Evolutionary conservation across 1,140 invertebrate genomes (phyloP), one percentile per base, ranked within the genome.

Genomic region (Drepana arcuata): DNA sequence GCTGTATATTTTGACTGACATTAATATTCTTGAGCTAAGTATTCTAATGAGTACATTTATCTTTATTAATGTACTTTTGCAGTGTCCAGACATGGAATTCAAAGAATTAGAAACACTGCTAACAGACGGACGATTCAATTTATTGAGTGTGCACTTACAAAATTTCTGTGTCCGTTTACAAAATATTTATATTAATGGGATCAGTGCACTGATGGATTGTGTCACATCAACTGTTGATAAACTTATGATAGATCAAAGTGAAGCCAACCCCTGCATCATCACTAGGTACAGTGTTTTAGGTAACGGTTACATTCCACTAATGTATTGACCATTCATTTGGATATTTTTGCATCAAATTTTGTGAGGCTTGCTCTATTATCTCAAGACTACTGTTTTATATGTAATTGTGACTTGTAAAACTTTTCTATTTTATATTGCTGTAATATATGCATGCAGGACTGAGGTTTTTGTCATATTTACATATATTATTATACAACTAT

Each of bases 41-140:
- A n/a, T n/a, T n/a, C n/a, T n/a, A n/a, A n/a, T n/a, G n/a, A n/a
- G 31, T 33, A 28, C 31, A 25, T 14, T 31, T 29, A 24, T 30
- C 11, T 9, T 26, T 26, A 16, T 26, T 2, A 1, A 14, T 31
- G 29, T 7, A 16, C 13, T 43, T 28, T 60, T 65, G 14, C 38
- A 84, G 80, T 84, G 80, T 47, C 80, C 83, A 34, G 80, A 84
- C 51, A 75, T 84, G 68, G 80, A 84, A 34, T 84, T 84, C 33
- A 83, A 81, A 53, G 79, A 83, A 48, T 51, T 84, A 27, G 83
- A 84, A 49, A 38, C 57, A 1, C 54, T 84, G 9, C 49, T 84
- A 5, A 84, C 75, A 15, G 67, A 82, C 60, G 83, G 79, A 7
- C 66, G 78, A 9, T 84, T 81, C 40, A 83, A 84, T 42, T 58